These are phyloP conservation scores for Abrostola triplasia DNA, from an alignment of 2,888 invertebrate species.

Conservation along the genomic window DNA sequence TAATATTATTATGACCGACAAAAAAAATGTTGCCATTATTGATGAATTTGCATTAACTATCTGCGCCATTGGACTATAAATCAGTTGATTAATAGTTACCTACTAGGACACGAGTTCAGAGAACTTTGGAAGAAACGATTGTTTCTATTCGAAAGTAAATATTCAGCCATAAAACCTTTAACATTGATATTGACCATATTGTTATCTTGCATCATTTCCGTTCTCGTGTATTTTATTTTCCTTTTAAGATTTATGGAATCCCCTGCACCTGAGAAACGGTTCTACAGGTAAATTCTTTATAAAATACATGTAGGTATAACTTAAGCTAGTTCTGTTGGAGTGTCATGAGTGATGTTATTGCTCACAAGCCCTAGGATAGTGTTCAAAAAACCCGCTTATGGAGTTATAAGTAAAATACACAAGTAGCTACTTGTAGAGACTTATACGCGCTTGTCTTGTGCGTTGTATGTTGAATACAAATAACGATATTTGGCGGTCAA, in stretches of 20 bases:
- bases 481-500: constrained; percentile 81
- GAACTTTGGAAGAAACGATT: constrained; percentile 16
- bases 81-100: constrained; percentile 28
- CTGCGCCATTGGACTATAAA: constrained; percentile 38
- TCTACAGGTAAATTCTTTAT: neutral
- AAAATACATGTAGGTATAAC: constrained; percentile 1
- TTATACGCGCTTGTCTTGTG: constrained; percentile 62
- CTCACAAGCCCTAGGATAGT: constrained; percentile 28
- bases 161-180: no score
- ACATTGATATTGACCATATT: no score
- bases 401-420: no score
- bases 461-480: constrained; percentile 74
- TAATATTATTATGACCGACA: constrained; percentile 56
- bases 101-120: constrained; percentile 28
- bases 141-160: neutral
- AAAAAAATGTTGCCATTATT: constrained; percentile 48
- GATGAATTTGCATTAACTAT: constrained; percentile 47
- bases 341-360: constrained; percentile 14
- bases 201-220: neutral
- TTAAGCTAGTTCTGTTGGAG: neutral
- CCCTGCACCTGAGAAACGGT: neutral
- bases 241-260: neutral
- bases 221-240: neutral
- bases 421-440: constrained; percentile 65
- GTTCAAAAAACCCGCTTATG: constrained; percentile 49